Conservation (phyloP, 2,888 invertebrate genomes). For the Exocentrus adspersus region DNA sequence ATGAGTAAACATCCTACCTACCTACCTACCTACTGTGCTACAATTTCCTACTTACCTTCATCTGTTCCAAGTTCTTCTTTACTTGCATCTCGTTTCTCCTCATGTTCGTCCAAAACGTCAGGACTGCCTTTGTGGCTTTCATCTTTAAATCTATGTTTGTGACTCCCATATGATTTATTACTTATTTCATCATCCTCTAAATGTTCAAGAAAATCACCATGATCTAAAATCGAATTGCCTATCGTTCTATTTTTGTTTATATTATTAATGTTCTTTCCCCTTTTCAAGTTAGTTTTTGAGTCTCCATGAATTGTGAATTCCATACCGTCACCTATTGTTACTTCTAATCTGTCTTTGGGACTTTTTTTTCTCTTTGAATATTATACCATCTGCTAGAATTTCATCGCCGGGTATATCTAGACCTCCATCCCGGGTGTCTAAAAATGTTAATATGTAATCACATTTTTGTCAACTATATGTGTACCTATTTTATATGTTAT, state of each 20-base stretch:
- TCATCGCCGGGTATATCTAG: constrained; percentile 67
- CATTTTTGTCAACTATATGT: too few relatives aligned
- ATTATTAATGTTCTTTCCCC: constrained; percentile 74
- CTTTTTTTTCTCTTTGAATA: constrained; percentile 89
- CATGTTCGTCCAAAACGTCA: constrained; percentile 82
- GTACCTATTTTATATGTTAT: too few relatives aligned
- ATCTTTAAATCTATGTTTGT: constrained; percentile 89
- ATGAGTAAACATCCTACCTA: too few relatives aligned
- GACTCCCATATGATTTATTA: constrained; percentile 92
- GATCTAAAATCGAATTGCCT: constrained; percentile 76
- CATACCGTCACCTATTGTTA: constrained; percentile 92
- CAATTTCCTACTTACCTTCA: constrained; percentile 68
- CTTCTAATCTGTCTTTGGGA: constrained; percentile 86
- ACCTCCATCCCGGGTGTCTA: constrained; percentile 70
- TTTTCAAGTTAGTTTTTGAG: constrained; percentile 82
- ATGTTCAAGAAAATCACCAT: constrained; percentile 61
- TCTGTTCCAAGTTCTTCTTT: constrained; percentile 90
- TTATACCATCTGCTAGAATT: constrained; percentile 84
- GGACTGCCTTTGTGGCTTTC: constrained; percentile 92
- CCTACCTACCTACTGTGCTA: too few relatives aligned
- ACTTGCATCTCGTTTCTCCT: constrained; percentile 89
- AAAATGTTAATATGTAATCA: constrained; percentile 35
- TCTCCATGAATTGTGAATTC: constrained; percentile 95
- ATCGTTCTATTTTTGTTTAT: constrained; percentile 78
- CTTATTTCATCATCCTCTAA: constrained; percentile 81